Conservation (phyloP, 1,140 invertebrate genomes). For the Pogonomyrmex californicus region DNA sequence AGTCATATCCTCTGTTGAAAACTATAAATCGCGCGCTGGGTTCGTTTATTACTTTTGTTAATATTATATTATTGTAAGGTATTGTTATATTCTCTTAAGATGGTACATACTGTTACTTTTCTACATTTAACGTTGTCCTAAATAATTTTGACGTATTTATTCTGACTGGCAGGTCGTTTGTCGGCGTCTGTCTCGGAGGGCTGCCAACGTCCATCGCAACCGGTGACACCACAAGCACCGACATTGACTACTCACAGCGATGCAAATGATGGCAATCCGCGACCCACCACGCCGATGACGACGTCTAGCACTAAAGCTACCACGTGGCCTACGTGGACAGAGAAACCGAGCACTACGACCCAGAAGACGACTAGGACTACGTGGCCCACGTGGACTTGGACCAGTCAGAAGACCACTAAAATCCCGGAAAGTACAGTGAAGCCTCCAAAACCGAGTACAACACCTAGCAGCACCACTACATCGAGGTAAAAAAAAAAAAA, state of each 20-base stretch:
- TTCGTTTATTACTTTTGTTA: slow-evolving; percentile 36
- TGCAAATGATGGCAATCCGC: slow-evolving; percentile 75
- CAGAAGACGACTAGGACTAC: slow-evolving; percentile 79
- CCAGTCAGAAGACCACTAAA: slow-evolving; percentile 68
- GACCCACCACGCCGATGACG: slow-evolving; percentile 83
- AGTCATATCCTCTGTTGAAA: slow-evolving; percentile 92
- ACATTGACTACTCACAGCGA: slow-evolving; percentile 89
- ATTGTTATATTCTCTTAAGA: background rate
- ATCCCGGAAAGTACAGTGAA: slow-evolving; percentile 49
- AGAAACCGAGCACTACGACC: slow-evolving; percentile 76
- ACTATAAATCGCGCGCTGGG: slow-evolving; percentile 92
- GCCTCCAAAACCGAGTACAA: slow-evolving; percentile 62
- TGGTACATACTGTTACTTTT: background rate
- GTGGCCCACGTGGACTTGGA: slow-evolving; percentile 75
- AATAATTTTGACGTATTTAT: background rate
- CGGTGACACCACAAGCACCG: slow-evolving; percentile 91
- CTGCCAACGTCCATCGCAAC: slow-evolving; percentile 90
- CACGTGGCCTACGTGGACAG: slow-evolving; percentile 84
- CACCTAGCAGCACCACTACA: slow-evolving; percentile 17
- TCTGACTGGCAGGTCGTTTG: slow-evolving; percentile 83
- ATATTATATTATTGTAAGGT: background rate
- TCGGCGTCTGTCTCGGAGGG: slow-evolving; percentile 87
- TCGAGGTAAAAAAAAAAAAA: slow-evolving; percentile 9
- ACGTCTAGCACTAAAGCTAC: slow-evolving; percentile 81
- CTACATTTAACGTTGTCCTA: background rate